These are phyloP conservation scores for Mesocricetus auratus DNA, from an alignment of 2,113 vertebrate species.

Conservation along the genomic window DNA sequence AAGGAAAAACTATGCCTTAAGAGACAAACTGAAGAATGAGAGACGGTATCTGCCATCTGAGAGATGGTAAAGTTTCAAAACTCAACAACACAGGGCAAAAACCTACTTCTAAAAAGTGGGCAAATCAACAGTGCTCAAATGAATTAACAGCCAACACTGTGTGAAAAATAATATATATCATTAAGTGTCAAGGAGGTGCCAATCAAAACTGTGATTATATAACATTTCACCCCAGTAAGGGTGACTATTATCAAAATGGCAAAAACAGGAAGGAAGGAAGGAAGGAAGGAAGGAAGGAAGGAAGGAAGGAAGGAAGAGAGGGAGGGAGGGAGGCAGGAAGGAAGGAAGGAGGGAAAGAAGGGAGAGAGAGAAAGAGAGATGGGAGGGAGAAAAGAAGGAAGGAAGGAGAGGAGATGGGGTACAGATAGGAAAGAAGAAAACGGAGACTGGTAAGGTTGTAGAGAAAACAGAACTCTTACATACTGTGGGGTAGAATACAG, in stretches of 20 bases:
- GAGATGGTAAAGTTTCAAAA: neutral
- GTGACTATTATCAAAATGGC: neutral
- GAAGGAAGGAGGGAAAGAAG: accelerated
- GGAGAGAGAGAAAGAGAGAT: neutral
- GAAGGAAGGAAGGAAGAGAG: neutral
- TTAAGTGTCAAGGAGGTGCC: neutral
- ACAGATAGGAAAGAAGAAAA: neutral
- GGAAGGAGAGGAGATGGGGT: neutral
- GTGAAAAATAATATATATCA: too few relatives aligned
- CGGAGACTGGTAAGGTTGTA: neutral
- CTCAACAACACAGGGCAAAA: neutral
- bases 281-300: accelerated
- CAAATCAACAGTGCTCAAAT: neutral
- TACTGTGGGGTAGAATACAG: neutral
- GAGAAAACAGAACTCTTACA: neutral
- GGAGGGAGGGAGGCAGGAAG: neutral
- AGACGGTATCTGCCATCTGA: neutral
- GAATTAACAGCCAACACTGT: neutral
- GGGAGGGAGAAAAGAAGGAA: accelerated
- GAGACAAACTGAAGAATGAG: neutral
- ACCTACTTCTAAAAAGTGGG: neutral
- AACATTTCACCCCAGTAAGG: neutral
- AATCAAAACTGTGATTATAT: neutral
- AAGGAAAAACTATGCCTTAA: neutral
- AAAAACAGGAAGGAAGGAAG: neutral